Percentiles rank a stretch among this genome's conserved stretches.
Conservation (phyloP, 2,797 vertebrate genomes). For the Acropternis orthonyx region DNA sequence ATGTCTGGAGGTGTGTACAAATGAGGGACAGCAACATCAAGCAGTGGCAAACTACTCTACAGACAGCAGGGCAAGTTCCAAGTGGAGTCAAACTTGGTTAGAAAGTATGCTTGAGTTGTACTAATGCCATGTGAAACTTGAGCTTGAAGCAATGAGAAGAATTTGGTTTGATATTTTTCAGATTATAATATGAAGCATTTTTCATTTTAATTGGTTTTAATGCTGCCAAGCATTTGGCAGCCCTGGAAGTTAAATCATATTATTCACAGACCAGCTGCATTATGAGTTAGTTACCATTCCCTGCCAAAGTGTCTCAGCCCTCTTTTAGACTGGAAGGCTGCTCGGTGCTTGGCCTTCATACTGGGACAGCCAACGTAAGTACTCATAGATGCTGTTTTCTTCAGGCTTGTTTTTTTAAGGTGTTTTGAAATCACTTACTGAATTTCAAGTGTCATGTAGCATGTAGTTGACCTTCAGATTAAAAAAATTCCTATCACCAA, state of each 20-base stretch:
- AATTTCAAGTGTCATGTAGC: neutral
- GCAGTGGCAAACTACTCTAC: neutral
- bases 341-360: neutral
- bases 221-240: slow-evolving; percentile 44
- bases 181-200: slow-evolving; percentile 31
- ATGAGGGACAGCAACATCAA: neutral
- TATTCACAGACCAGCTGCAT: slow-evolving; percentile 25
- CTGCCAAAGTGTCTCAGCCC: neutral
- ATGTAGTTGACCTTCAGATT: neutral
- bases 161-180: slow-evolving; percentile 36
- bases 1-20: neutral
- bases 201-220: slow-evolving; percentile 61
- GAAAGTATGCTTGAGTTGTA: neutral
- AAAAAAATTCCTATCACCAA: neutral
- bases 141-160: slow-evolving; percentile 12
- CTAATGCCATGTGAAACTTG: neutral
- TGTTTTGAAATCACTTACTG: neutral
- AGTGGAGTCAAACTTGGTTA: neutral
- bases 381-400: neutral
- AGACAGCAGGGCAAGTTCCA: neutral
- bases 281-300: neutral
- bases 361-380: neutral
- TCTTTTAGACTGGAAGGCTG: neutral
- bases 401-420: neutral
- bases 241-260: slow-evolving; percentile 12